Percentiles rank a stretch among this genome's conserved stretches.
Conservation (phyloP, 1,140 invertebrate genomes). For the Manduca sexta region DNA sequence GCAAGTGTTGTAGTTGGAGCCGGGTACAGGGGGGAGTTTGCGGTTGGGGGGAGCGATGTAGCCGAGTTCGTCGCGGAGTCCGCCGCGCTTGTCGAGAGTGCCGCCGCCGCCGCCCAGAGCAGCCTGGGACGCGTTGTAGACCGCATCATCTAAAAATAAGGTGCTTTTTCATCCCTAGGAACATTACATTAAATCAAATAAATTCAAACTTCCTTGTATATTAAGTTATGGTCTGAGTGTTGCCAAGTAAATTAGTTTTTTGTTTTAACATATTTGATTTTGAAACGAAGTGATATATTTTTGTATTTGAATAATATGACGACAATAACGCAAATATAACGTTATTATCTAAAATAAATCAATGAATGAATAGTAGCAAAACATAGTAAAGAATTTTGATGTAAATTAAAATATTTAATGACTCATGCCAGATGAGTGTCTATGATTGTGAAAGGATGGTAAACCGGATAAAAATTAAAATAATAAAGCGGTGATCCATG, state of each 20-base stretch:
- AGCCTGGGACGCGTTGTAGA: conserved; percentile 80
- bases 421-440: not conserved
- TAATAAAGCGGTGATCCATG: conserved; percentile 62
- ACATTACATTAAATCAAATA: too few species aligned
- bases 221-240: too few species aligned
- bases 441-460: not conserved
- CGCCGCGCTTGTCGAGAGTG: conserved; percentile 89
- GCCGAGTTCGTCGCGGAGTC: conserved; percentile 89
- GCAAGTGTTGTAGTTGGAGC: conserved; percentile 94
- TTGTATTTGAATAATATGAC: not conserved
- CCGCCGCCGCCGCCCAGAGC: conserved; percentile 76
- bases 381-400: not conserved
- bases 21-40: conserved; percentile 91
- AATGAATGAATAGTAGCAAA: too few species aligned
- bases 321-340: not conserved
- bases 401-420: not conserved
- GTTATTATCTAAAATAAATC: too few species aligned
- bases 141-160: conserved; percentile 83
- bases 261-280: too few species aligned
- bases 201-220: too few species aligned
- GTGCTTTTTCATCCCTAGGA: not conserved
- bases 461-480: conserved; percentile 36
- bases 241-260: too few species aligned
- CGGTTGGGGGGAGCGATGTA: conserved; percentile 94
- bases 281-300: not conserved